phyloP scores from a whole-genome alignment of 1,140 invertebrate genomes.

The Brachionus manjavacas region DNA sequence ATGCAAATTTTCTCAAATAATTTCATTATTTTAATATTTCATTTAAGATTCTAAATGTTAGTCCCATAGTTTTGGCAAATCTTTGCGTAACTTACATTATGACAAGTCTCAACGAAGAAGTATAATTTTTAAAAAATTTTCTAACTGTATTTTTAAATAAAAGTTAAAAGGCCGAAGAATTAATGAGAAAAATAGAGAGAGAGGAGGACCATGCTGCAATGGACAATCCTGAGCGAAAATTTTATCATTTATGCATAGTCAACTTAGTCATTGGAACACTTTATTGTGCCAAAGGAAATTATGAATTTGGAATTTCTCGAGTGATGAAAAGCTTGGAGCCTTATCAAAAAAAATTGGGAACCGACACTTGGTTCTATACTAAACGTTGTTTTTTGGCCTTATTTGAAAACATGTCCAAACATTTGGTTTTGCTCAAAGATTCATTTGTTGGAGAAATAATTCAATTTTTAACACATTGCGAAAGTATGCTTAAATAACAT shows the following conservation, averaged over 20 bases:
- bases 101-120: constrained; percentile 94
- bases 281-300: constrained; percentile 97
- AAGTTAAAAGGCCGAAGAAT: constrained; percentile 73
- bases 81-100: constrained; percentile 98
- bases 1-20: background rate
- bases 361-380: constrained; percentile 94
- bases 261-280: constrained; percentile 95
- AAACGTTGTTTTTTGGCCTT: constrained; percentile 88
- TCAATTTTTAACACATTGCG: constrained; percentile 84
- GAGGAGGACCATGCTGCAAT: constrained; percentile 84
- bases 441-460: constrained; percentile 81
- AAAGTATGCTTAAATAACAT: constrained; percentile 57
- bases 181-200: constrained; percentile 97
- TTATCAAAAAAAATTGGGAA: constrained; percentile 86
- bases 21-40: constrained; percentile 20
- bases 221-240: constrained; percentile 87
- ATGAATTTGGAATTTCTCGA: constrained; percentile 95
- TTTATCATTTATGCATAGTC: constrained; percentile 94
- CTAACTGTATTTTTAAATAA: background rate
- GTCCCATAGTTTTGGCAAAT: constrained; percentile 93
- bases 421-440: constrained; percentile 81
- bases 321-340: constrained; percentile 94
- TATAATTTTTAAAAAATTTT: constrained; percentile 43
- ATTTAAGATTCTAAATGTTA: constrained; percentile 76
- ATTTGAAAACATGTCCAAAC: constrained; percentile 83